Base-by-base conservation (phyloP, 2,113 vertebrate genomes). In the Hylia prasina region DNA sequence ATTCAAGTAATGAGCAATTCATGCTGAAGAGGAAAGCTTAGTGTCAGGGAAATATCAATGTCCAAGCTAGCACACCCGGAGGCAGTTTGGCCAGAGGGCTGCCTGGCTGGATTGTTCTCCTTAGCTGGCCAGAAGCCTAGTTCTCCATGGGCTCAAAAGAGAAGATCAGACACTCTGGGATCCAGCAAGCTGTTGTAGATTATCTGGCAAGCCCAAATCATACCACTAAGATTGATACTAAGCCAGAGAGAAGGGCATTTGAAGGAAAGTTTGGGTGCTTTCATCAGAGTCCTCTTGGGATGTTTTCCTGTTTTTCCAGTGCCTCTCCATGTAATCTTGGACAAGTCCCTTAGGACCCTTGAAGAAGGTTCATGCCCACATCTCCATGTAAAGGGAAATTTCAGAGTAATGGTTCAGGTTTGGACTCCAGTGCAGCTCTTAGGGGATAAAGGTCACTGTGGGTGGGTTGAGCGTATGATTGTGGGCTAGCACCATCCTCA, bases 1-100 rank as follows among this genome's bases (percentile, higher is more conserved):
- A 95, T 92, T 82, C 80, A 89, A 96, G 91, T 65, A 91, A 95
- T 51, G 70, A 87, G 47, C 87, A 91, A 82, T 93, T 87, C 80
- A 87, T 60, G 51, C 48, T 89, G 56, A 94, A 97, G 83, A 89
- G 88, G 63, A 56, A 89, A 75, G 72, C 56, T 95, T 68, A 58
- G 89, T 88, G 82, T 92, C 93, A 92, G 71, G 78, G 76, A 78
- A 93, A 83, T 71, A 90, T 58, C 82, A 75, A 11, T n/a, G 64
- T 89, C 87, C 86, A 73, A 78, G 76, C 44, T 20, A 78, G 69
- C 64, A 78, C 47, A 78, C 20, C 44, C 95, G 2, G 44, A 72
- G 68, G 57, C 68, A 94, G 40, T 23, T 57, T 83, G 80, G 80
- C 82, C 40, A 25, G 45, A 92, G 86, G 77, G 78, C 79, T 89